A percentile compares a stretch with the other conserved stretches of the same genome.
phyloP scores from a whole-genome alignment of 64 coral and sea anemone species.

The Montipora efflorescens region DNA sequence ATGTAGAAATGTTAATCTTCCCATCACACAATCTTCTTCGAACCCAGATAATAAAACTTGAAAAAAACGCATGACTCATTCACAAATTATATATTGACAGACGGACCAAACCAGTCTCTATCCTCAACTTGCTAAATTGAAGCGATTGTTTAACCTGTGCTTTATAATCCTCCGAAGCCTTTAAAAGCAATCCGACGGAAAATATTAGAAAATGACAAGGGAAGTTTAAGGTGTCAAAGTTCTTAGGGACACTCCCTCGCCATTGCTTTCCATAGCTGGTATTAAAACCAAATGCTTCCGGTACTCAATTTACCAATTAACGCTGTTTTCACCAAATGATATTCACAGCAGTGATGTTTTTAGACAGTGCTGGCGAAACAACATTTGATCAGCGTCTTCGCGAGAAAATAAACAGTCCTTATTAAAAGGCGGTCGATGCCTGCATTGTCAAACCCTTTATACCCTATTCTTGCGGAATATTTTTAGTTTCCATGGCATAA shows the following conservation, averaged over 20 bases:
- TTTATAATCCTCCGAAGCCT: conserved; percentile 9
- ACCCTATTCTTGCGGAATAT: background rate
- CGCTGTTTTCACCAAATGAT: conserved; percentile 8
- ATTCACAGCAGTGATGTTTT: background rate
- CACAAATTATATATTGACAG: no score
- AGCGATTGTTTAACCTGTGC: conserved; percentile 9
- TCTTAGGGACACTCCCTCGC: background rate
- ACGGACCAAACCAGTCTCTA: background rate
- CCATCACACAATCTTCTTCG: no score
- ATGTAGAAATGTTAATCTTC: no score
- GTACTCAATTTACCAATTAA: conserved; percentile 50
- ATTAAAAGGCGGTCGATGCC: no score
- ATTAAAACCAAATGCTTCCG: conserved; percentile 12
- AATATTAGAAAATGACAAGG: background rate
- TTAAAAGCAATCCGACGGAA: conserved; percentile 28
- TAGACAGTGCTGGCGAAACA: background rate
- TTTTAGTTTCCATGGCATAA: background rate
- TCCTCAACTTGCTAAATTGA: background rate
- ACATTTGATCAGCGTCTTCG: background rate
- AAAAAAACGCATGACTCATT: no score
- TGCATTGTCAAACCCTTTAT: background rate
- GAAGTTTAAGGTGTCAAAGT: background rate
- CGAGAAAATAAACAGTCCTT: no score
- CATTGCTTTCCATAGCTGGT: background rate
- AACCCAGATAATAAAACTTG: no score